phyloP scores from a whole-genome alignment of 2,797 vertebrate genomes.

The Eidolon dupreanum region DNA sequence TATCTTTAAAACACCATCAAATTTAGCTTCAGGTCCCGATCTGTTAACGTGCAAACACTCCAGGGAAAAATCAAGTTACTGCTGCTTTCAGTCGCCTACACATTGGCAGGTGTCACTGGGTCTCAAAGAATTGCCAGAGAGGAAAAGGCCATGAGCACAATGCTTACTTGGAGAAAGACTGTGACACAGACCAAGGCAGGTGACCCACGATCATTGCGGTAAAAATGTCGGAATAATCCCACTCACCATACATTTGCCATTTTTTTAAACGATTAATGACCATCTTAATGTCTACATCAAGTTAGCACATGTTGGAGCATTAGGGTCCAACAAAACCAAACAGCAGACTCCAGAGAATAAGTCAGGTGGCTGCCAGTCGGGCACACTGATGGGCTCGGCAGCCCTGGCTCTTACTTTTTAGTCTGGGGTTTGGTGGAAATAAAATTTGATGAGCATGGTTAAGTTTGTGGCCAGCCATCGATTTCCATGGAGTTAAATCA shows the following conservation, averaged over 20 bases:
- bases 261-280: neutral
- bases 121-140: neutral
- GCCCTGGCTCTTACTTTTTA: neutral
- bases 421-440: neutral
- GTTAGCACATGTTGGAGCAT: neutral
- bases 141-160: neutral
- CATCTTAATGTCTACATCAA: neutral
- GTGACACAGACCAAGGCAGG: neutral
- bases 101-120: neutral
- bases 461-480: neutral
- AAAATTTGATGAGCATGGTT: slow-evolving; percentile 23
- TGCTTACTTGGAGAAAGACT: neutral
- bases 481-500: neutral
- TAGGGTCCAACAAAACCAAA: neutral
- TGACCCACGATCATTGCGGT: neutral
- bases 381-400: neutral
- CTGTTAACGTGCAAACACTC: neutral
- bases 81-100: neutral
- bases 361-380: neutral
- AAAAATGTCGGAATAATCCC: neutral
- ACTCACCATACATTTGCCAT: neutral
- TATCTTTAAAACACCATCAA: slow-evolving; percentile 17
- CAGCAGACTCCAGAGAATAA: neutral
- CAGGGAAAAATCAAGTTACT: neutral
- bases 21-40: slow-evolving; percentile 31